Evolutionary conservation across 2,113 vertebrate genomes (phyloP).

Genomic region (Carollia perspicillata): DNA sequence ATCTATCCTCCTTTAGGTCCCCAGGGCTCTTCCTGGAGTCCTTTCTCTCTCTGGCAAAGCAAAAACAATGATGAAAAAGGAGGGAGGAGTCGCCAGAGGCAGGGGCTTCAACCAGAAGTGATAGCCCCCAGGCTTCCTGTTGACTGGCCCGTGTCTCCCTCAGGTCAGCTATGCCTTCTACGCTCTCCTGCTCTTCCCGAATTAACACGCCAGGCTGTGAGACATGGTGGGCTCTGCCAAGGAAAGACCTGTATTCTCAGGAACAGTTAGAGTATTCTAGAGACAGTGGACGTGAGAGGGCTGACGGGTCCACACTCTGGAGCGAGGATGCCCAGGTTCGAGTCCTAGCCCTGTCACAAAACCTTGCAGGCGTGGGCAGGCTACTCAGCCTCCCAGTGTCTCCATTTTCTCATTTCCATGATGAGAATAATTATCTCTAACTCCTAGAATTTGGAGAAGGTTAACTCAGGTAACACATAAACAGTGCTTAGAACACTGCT

Average conservation of each 20-base stretch:
- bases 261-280: background rate
- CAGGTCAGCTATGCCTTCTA: background rate
- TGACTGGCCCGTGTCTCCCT: background rate
- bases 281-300: background rate
- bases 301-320: background rate
- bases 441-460: background rate
- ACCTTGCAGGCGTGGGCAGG: background rate
- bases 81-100: background rate
- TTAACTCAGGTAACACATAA: background rate
- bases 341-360: background rate
- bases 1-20: background rate
- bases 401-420: background rate
- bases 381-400: background rate
- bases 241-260: background rate
- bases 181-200: background rate
- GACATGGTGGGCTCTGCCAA: background rate
- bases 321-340: background rate
- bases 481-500: background rate
- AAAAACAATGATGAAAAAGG: background rate
- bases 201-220: accelerated
- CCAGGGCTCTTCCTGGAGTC: background rate
- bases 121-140: background rate
- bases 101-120: background rate
- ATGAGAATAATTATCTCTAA: background rate
- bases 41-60: background rate